phyloP scores from a whole-genome alignment of 2,888 invertebrate species.

The Bimastos eiseni region DNA sequence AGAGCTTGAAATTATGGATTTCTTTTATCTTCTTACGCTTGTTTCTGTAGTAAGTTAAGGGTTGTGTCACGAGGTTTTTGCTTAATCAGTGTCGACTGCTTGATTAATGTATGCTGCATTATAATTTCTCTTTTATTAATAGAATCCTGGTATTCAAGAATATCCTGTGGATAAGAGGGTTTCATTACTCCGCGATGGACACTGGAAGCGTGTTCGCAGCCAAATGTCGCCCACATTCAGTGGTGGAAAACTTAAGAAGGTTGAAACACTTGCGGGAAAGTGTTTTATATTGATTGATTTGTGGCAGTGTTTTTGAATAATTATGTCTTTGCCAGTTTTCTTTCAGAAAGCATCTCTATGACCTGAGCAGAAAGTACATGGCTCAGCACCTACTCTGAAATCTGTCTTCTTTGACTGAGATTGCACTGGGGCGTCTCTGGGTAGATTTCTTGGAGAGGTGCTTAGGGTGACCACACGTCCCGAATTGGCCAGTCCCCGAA shows the following conservation, averaged over 20 bases:
- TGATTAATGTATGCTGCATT: background rate
- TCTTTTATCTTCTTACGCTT: background rate
- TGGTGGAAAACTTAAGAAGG: slow-evolving; percentile 38
- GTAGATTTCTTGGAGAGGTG: too few relatives aligned
- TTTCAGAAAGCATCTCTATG: background rate
- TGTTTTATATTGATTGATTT: background rate
- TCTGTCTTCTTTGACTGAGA: too few relatives aligned
- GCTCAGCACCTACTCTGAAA: too few relatives aligned
- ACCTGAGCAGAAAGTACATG: too few relatives aligned
- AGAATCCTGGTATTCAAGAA: slow-evolving; percentile 25
- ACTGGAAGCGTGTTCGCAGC: slow-evolving; percentile 39
- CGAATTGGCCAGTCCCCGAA: too few relatives aligned
- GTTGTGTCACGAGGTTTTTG: background rate
- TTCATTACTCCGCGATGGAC: slow-evolving; percentile 32
- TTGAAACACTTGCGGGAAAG: slow-evolving; percentile 3
- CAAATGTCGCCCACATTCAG: slow-evolving; percentile 41
- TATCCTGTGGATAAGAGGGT: slow-evolving; percentile 34
- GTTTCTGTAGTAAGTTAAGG: background rate
- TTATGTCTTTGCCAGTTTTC: too few relatives aligned
- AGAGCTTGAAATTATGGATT: background rate
- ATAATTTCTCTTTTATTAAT: background rate
- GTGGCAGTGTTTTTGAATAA: background rate
- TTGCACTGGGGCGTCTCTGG: too few relatives aligned
- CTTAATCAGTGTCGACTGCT: background rate
- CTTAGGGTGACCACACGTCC: too few relatives aligned